Evolutionary conservation across 1,140 invertebrate species (phyloP).

Genomic region (Drosophila jambulina): DNA sequence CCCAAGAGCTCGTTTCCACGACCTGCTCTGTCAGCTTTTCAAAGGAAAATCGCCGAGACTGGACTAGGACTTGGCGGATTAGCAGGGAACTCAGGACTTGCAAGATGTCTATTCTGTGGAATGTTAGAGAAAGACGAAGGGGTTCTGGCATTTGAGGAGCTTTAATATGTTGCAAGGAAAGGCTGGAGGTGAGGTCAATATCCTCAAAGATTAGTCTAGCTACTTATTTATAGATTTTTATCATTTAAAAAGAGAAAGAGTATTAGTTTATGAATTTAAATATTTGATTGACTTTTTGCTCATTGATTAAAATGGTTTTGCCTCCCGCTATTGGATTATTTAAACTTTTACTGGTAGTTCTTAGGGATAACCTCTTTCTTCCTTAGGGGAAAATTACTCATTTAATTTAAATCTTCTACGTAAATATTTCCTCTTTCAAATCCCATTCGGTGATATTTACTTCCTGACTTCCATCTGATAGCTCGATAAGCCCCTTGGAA

Average conservation of each 20-base stretch:
- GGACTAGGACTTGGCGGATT: constrained; percentile 27
- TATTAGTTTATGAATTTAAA: no score
- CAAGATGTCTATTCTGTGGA: constrained; percentile 20
- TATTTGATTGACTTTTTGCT: neutral
- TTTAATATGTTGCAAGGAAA: neutral
- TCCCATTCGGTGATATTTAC: neutral
- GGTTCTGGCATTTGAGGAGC: neutral
- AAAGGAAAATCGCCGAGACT: constrained; percentile 27
- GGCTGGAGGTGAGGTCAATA: neutral
- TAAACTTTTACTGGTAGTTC: neutral
- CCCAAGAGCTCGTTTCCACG: constrained; percentile 26
- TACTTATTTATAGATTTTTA: neutral
- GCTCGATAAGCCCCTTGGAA: constrained; percentile 3
- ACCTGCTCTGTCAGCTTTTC: constrained; percentile 44
- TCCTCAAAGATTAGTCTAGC: neutral
- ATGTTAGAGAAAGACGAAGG: neutral
- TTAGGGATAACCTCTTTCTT: no score
- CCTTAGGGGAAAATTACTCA: neutral
- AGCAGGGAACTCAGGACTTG: constrained; percentile 17
- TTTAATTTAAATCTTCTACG: neutral
- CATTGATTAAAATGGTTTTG: no score
- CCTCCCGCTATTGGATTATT: neutral
- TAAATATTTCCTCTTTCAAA: neutral
- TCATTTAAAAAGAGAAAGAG: neutral
- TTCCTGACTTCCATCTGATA: neutral